phyloP scores from a whole-genome alignment of 2,113 vertebrate genomes.

The Anarhynchus alexandrinus region DNA sequence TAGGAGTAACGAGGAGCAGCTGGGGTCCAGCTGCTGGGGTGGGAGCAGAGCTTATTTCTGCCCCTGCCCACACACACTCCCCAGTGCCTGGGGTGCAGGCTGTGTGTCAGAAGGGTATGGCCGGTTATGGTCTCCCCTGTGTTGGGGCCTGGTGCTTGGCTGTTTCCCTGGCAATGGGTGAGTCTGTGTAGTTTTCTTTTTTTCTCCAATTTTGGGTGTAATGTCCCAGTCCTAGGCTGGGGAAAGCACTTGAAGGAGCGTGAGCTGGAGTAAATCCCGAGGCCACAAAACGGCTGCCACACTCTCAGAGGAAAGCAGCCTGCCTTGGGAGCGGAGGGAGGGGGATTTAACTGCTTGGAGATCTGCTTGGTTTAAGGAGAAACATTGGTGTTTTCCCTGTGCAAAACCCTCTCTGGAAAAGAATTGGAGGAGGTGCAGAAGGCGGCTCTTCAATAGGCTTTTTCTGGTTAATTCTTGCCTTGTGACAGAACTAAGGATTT shows the following conservation, averaged over 20 bases:
- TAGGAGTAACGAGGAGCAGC: neutral
- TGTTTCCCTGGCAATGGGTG: neutral
- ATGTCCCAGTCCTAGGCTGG: neutral
- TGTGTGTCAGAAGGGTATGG: fast-evolving
- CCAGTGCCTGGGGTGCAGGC: fast-evolving
- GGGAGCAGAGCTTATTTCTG: neutral
- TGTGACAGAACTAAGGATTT: neutral
- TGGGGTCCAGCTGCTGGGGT: neutral
- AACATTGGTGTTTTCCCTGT: neutral
- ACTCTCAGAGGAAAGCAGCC: neutral
- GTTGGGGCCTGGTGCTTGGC: neutral
- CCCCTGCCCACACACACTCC: neutral
- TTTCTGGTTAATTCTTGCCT: neutral
- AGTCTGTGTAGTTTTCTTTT: neutral
- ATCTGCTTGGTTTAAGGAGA: fast-evolving
- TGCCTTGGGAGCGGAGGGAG: fast-evolving
- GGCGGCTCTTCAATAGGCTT: neutral
- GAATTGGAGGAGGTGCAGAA: neutral
- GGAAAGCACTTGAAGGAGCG: neutral
- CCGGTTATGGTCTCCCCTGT: fast-evolving
- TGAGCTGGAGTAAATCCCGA: no score
- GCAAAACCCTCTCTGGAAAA: neutral
- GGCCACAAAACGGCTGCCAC: fast-evolving
- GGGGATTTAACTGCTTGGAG: neutral
- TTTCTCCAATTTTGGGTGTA: fast-evolving